phyloP scores from a whole-genome alignment of 2,888 invertebrate genomes.

The Cephus rjabovi region DNA sequence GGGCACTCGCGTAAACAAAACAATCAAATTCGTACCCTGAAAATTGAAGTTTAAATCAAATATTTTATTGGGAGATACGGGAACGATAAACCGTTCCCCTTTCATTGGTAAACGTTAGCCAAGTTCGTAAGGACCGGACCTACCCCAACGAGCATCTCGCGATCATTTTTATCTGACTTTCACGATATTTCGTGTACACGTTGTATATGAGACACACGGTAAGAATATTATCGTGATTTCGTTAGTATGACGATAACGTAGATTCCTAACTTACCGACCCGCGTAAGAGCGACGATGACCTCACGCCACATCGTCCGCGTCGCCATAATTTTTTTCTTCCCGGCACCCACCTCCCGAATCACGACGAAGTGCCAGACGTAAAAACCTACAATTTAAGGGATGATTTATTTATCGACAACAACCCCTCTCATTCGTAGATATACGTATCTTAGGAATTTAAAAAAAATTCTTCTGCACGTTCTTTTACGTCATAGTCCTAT shows the following conservation, averaged over 20 bases:
- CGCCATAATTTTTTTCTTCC: too few species aligned
- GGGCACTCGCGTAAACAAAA: background rate
- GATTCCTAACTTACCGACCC: too few species aligned
- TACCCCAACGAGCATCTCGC: background rate
- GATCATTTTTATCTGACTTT: background rate
- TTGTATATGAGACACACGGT: too few species aligned
- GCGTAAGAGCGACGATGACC: too few species aligned
- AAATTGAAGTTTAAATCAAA: background rate
- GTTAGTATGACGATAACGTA: too few species aligned
- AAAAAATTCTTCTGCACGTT: background rate
- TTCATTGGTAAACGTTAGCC: background rate
- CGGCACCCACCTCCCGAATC: too few species aligned
- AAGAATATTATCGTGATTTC: too few species aligned
- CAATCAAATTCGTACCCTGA: background rate
- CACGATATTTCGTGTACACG: too few species aligned
- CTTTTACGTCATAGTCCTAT: background rate
- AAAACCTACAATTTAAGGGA: background rate
- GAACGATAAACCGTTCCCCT: background rate
- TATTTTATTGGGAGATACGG: background rate
- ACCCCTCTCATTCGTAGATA: background rate
- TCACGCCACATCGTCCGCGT: too few species aligned
- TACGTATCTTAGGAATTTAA: background rate
- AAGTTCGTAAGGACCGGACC: background rate
- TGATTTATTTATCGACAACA: background rate
- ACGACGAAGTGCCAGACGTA: too few species aligned